These are phyloP conservation scores for Aphelinus atriplicis DNA, from an alignment of 1,140 invertebrate genomes.

Conservation along the genomic window DNA sequence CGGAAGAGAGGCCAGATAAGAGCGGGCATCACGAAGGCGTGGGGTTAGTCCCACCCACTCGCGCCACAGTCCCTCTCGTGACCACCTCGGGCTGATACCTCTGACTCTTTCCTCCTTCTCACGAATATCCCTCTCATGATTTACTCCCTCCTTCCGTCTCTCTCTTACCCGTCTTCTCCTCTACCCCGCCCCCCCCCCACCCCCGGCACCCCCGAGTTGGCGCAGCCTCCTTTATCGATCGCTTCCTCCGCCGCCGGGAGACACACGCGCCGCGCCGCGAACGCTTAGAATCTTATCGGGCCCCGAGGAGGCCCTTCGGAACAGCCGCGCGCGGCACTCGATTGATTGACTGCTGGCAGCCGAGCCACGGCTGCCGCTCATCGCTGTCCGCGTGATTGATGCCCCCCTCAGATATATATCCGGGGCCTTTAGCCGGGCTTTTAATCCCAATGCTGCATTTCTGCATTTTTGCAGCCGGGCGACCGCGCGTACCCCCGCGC, in stretches of 20 bases:
- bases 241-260: constrained; percentile 30
- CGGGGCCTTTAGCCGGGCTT: constrained; percentile 20
- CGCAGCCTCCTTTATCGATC: constrained; percentile 39
- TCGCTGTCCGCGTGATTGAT: constrained; percentile 40
- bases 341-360: constrained; percentile 32
- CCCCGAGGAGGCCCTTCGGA: neutral
- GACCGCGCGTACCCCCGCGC: no score
- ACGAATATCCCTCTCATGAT: constrained; percentile 63
- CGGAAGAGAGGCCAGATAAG: constrained; percentile 42
- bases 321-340: neutral
- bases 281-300: neutral
- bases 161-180: constrained; percentile 41
- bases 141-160: constrained; percentile 49
- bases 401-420: constrained; percentile 25
- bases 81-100: constrained; percentile 66
- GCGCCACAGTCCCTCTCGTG: constrained; percentile 53
- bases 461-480: neutral
- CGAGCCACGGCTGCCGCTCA: constrained; percentile 20
- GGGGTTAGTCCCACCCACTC: constrained; percentile 59
- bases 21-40: constrained; percentile 55
- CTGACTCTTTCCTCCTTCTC: constrained; percentile 57
- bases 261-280: constrained; percentile 7
- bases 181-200: no score
- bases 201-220: no score
- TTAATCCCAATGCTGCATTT: constrained; percentile 16